A percentile compares a stretch with the other conserved stretches of the same genome.
phyloP scores from a whole-genome alignment of 2,888 invertebrate species.

The Cephus pulcher region DNA sequence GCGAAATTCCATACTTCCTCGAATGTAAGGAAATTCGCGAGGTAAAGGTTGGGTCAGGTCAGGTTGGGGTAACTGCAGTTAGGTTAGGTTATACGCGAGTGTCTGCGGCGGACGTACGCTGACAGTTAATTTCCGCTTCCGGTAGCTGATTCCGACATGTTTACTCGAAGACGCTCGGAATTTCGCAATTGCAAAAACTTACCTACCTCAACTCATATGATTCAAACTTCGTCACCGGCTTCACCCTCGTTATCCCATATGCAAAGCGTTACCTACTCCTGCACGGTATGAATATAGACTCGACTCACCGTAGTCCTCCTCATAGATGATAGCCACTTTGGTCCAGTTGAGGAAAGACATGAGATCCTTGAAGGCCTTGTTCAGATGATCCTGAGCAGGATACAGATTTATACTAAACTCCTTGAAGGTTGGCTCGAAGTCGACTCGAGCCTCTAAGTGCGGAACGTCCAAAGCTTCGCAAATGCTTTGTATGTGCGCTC shows the following conservation, averaged over 20 bases:
- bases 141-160: slow-evolving; percentile 38
- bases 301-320: slow-evolving; percentile 87
- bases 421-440: slow-evolving; percentile 74
- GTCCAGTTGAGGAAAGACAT: slow-evolving; percentile 93
- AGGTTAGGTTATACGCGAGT: slow-evolving; percentile 6
- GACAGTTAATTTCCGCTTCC: slow-evolving; percentile 42
- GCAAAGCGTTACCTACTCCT: too few relatives aligned
- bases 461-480: slow-evolving; percentile 92
- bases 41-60: too few relatives aligned
- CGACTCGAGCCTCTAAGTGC: slow-evolving; percentile 82
- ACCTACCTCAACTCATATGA: too few relatives aligned
- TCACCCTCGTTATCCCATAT: too few relatives aligned
- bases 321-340: slow-evolving; percentile 91
- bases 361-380: slow-evolving; percentile 86
- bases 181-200: too few relatives aligned
- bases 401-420: slow-evolving; percentile 90
- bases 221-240: too few relatives aligned
- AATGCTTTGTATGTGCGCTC: slow-evolving; percentile 88
- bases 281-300: background rate
- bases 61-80: too few relatives aligned
- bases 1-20: too few relatives aligned
- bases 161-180: slow-evolving; percentile 28
- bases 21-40: too few relatives aligned
- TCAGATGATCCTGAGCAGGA: slow-evolving; percentile 85
- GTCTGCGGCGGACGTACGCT: slow-evolving; percentile 36